phyloP scores from a whole-genome alignment of 2,888 invertebrate genomes.

The Hyalella azteca region DNA sequence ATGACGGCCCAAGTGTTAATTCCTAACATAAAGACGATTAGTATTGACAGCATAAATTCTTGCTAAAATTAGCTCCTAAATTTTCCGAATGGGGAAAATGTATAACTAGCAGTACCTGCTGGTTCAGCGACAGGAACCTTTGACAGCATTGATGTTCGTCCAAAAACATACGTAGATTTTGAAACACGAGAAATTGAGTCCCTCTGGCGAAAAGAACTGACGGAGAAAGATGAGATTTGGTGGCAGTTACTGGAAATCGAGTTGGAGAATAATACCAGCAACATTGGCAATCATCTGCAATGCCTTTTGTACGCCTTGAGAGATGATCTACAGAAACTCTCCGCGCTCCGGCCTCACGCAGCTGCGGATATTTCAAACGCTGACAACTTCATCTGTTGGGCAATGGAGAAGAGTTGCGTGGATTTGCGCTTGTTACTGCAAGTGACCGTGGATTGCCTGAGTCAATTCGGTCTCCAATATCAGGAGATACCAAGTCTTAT shows the following conservation, averaged over 20 bases:
- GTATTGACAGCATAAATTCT: no score
- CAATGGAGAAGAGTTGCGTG: background rate
- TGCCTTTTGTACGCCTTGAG: background rate
- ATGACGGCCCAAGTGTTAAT: no score
- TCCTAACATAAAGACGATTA: no score
- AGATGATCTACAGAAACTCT: background rate
- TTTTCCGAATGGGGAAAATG: no score
- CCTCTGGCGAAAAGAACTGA: no score
- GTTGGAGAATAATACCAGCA: background rate
- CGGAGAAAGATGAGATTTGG: background rate
- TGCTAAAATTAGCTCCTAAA: no score
- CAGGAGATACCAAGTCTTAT: background rate
- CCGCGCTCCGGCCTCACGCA: background rate
- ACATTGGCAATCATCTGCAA: background rate
- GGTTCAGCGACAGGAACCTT: no score
- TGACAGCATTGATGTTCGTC: no score
- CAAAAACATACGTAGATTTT: no score
- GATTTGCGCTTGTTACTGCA: background rate
- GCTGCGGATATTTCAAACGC: background rate
- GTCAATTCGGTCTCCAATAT: background rate
- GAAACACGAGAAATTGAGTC: no score
- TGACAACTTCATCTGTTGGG: background rate
- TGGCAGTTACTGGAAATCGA: background rate
- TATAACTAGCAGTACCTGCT: no score
- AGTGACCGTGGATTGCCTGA: slow-evolving; percentile 12